phyloP scores from a whole-genome alignment of 2,888 invertebrate species.

The Punctoribates punctum region DNA sequence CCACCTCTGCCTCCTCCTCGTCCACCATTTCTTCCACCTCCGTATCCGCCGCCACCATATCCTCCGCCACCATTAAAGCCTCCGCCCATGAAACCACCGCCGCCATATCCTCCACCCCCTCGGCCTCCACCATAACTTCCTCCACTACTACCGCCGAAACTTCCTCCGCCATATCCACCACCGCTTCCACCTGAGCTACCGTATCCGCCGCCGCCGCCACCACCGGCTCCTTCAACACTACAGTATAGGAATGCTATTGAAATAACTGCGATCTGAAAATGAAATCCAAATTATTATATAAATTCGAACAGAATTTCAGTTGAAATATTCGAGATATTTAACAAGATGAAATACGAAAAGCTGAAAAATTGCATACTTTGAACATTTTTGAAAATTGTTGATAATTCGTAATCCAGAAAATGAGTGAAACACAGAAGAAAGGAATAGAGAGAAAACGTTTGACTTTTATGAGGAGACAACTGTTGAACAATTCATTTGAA shows the following conservation, averaged over 20 bases:
- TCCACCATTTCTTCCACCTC: conserved; percentile 4
- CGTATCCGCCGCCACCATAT: not conserved
- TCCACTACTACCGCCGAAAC: conserved; percentile 34
- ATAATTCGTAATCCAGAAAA: too few species aligned
- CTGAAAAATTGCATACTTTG: too few species aligned
- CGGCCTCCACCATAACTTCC: conserved; percentile 29
- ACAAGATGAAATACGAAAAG: too few species aligned
- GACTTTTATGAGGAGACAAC: too few species aligned
- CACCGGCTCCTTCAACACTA: not conserved
- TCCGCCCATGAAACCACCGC: not conserved
- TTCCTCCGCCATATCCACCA: conserved; percentile 19
- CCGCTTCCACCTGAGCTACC: conserved; percentile 9
- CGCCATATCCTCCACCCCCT: conserved; percentile 28
- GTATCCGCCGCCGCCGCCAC: conserved; percentile 8
- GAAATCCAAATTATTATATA: not conserved
- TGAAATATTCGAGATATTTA: too few species aligned
- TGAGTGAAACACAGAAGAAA: too few species aligned
- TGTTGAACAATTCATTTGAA: too few species aligned
- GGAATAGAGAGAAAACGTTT: too few species aligned
- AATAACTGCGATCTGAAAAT: not conserved
- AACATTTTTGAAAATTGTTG: too few species aligned
- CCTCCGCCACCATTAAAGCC: conserved; percentile 4
- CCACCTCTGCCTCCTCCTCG: not conserved
- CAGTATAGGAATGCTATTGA: not conserved
- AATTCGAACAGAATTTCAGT: not conserved